Conservation (phyloP, 1,140 invertebrate genomes). For the Heliothis subflexa region DNA sequence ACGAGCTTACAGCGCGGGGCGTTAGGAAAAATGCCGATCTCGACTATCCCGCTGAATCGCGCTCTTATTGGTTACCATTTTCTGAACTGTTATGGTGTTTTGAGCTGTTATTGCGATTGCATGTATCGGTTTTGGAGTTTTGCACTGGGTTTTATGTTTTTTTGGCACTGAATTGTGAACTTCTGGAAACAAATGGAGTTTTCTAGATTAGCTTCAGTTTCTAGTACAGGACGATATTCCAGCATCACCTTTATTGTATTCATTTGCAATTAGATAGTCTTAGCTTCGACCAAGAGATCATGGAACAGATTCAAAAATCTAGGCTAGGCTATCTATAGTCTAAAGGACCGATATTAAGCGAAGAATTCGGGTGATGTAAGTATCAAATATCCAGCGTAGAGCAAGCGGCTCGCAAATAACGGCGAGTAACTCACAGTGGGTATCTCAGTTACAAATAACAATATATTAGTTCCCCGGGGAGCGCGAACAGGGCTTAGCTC, state of each 20-base stretch:
- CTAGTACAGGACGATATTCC: not conserved
- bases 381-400: conserved; percentile 43
- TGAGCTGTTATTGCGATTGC: conserved; percentile 1
- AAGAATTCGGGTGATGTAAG: conserved; percentile 27
- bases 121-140: conserved; percentile 6
- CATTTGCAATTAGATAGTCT: too few species aligned
- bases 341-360: not conserved
- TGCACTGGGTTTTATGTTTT: not conserved
- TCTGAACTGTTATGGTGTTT: conserved; percentile 10
- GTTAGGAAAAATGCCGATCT: conserved; percentile 46
- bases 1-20: conserved; percentile 36
- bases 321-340: too few species aligned
- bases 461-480: conserved; percentile 79
- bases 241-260: too few species aligned
- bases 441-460: conserved; percentile 76
- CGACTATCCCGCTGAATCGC: conserved; percentile 1
- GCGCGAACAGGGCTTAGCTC: conserved; percentile 76
- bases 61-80: conserved; percentile 20
- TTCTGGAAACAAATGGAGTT: too few species aligned
- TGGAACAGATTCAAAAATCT: not conserved
- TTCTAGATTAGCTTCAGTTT: not conserved
- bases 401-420: conserved; percentile 34
- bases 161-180: not conserved
- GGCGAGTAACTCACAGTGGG: conserved; percentile 49
- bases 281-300: too few species aligned